A percentile compares a stretch with the other conserved stretches of the same genome.
Evolutionary conservation across 2,888 invertebrate species (phyloP).

Genomic region (Autographa gamma): DNA sequence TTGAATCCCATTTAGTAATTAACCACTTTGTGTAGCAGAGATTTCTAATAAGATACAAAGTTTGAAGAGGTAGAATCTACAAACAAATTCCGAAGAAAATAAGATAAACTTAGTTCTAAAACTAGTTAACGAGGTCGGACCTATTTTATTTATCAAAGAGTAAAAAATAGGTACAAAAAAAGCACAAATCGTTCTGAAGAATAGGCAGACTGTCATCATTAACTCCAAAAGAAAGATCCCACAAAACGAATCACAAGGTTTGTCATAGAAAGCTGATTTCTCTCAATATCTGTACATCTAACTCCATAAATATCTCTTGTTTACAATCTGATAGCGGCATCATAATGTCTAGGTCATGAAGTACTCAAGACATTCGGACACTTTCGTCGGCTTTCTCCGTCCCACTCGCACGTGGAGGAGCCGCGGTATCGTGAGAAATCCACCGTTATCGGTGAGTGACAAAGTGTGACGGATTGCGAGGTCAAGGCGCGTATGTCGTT

Average conservation of each 20-base stretch:
- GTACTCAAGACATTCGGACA: conserved; percentile 47
- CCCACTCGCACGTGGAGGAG: conserved; percentile 49
- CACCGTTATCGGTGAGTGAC: conserved; percentile 68
- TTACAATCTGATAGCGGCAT: conserved; percentile 49
- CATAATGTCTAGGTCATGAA: conserved; percentile 52
- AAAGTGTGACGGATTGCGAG: conserved; percentile 69
- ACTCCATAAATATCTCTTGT: conserved; percentile 44
- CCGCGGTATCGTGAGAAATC: conserved; percentile 57
- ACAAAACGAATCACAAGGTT: conserved; percentile 13
- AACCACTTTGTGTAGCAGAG: conserved; percentile 33
- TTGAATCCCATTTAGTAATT: conserved; percentile 23
- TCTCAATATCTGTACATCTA: conserved; percentile 33
- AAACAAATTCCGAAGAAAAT: too few relatives aligned
- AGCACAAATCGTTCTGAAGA: too few relatives aligned
- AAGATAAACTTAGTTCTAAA: too few relatives aligned
- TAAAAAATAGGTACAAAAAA: too few relatives aligned
- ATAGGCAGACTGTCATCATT: neutral
- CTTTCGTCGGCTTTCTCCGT: conserved; percentile 58
- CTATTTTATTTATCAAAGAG: neutral
- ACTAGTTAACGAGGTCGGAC: too few relatives aligned
- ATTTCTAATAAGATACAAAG: conserved; percentile 21
- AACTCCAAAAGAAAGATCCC: neutral
- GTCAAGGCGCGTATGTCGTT: conserved; percentile 84
- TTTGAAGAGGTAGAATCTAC: neutral
- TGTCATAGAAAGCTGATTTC: conserved; percentile 27